Conservation (phyloP, 53 echinoderm and acorn worm species). For the Holothuria leucospilota region DNA sequence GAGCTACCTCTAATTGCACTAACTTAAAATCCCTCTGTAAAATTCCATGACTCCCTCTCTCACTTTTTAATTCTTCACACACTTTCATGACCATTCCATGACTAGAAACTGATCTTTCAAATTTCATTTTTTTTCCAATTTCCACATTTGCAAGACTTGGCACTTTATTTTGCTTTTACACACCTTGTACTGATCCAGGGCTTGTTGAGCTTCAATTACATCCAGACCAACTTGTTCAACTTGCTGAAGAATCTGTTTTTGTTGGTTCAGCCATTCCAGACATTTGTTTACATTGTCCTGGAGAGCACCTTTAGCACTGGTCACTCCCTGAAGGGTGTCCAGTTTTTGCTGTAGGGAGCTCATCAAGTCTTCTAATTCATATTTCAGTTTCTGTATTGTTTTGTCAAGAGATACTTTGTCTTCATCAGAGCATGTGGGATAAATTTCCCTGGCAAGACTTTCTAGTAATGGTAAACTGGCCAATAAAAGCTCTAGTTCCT, state of each 20-base stretch:
- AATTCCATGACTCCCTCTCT: no score
- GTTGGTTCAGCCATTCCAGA: constrained; percentile 72
- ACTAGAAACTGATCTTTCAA: no score
- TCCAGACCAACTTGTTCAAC: constrained; percentile 67
- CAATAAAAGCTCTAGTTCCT: constrained; percentile 55
- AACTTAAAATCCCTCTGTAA: no score
- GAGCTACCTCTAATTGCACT: no score
- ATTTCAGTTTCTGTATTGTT: constrained; percentile 66
- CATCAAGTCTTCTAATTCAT: constrained; percentile 56
- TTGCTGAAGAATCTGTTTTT: constrained; percentile 58
- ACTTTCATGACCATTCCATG: no score
- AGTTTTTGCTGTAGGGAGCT: constrained; percentile 62
- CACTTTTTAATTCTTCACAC: no score
- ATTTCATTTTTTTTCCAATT: no score
- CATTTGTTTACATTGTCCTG: constrained; percentile 71
- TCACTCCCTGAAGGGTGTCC: constrained; percentile 65
- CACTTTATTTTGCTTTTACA: neutral
- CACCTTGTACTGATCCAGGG: constrained; percentile 79
- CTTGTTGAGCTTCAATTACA: constrained; percentile 67
- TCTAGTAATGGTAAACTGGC: constrained; percentile 62
- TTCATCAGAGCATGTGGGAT: constrained; percentile 66
- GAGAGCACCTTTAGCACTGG: constrained; percentile 72
- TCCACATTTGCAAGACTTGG: no score
- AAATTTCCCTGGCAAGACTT: constrained; percentile 63
- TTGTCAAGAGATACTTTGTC: constrained; percentile 67